Evolutionary conservation across 1,140 invertebrate genomes (phyloP).

Genomic region (Trinorchestia longiramus): DNA sequence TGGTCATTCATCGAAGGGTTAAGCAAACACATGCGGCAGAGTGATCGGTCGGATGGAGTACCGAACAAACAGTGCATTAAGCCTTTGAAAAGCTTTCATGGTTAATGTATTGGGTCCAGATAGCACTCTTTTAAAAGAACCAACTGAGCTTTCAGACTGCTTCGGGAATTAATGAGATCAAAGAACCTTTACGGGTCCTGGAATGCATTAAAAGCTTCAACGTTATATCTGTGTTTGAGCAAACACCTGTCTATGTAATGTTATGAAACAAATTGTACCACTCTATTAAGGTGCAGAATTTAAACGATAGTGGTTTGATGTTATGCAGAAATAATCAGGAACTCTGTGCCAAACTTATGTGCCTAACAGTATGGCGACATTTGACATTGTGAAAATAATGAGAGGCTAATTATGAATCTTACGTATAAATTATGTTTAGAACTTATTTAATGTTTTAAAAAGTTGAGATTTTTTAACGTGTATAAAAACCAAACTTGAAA

Average conservation of each 20-base stretch:
- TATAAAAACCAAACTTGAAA: background rate
- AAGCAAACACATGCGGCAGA: constrained; percentile 39
- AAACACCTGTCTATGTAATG: background rate
- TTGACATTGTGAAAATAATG: too few relatives aligned
- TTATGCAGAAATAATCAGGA: too few relatives aligned
- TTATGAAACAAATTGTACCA: background rate
- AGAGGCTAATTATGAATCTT: too few relatives aligned
- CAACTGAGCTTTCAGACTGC: background rate
- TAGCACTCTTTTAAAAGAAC: constrained; percentile 28
- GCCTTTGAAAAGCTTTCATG: constrained; percentile 8
- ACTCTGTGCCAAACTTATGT: too few relatives aligned
- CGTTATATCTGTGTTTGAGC: background rate
- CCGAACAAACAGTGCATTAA: constrained; percentile 40
- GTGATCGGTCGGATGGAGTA: constrained; percentile 43
- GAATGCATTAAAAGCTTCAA: background rate
- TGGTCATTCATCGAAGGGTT: constrained; percentile 29
- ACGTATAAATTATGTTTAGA: too few relatives aligned
- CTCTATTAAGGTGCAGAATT: background rate
- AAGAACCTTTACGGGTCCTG: background rate
- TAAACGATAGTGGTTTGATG: too few relatives aligned
- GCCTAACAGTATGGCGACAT: too few relatives aligned
- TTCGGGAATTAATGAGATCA: background rate
- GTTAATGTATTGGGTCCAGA: constrained; percentile 34
- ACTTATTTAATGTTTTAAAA: too few relatives aligned
- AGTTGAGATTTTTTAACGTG: too few relatives aligned